These are phyloP conservation scores for Drosophila albomicans DNA, from an alignment of 1,140 invertebrate species.

Conservation along the genomic window DNA sequence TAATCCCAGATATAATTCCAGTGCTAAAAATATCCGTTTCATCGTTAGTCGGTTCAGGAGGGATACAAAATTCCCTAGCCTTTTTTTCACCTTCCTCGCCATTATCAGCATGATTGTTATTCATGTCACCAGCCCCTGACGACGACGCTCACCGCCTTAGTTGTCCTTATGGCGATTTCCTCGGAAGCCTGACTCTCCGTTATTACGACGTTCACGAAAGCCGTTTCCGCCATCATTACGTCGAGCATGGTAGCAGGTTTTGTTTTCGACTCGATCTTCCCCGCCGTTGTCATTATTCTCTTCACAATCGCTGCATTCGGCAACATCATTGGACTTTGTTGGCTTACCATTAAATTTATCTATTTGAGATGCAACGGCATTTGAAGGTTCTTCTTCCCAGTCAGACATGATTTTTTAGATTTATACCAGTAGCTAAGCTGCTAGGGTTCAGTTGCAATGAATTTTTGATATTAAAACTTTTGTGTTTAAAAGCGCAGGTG, in stretches of 20 bases:
- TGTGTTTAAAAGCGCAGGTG: too few species aligned
- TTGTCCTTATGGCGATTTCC: slow-evolving; percentile 61
- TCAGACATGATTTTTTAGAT: slow-evolving; percentile 51
- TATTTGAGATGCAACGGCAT: background rate
- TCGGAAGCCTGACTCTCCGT: slow-evolving; percentile 12
- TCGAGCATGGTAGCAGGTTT: slow-evolving; percentile 31
- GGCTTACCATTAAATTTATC: background rate
- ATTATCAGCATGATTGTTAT: slow-evolving; percentile 62
- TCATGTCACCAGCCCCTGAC: slow-evolving; percentile 60
- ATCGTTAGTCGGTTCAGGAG: slow-evolving; percentile 90
- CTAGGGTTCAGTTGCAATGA: background rate
- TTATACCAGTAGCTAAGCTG: background rate
- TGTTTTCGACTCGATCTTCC: slow-evolving; percentile 44
- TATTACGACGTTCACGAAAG: background rate
- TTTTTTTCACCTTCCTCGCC: slow-evolving; percentile 77
- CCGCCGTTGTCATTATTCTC: slow-evolving; percentile 36
- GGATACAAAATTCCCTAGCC: slow-evolving; percentile 91
- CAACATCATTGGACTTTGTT: background rate
- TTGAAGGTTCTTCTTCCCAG: slow-evolving; percentile 46
- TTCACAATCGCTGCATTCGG: slow-evolving; percentile 61
- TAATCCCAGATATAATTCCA: slow-evolving; percentile 92
- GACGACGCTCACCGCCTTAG: slow-evolving; percentile 57
- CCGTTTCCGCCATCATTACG: background rate
- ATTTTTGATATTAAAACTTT: too few species aligned
- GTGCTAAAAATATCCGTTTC: slow-evolving; percentile 90